A percentile compares a stretch with the other conserved stretches of the same genome.
Evolutionary conservation across 1,140 invertebrate species (phyloP).

Genomic region (Bradynema listronoti): DNA sequence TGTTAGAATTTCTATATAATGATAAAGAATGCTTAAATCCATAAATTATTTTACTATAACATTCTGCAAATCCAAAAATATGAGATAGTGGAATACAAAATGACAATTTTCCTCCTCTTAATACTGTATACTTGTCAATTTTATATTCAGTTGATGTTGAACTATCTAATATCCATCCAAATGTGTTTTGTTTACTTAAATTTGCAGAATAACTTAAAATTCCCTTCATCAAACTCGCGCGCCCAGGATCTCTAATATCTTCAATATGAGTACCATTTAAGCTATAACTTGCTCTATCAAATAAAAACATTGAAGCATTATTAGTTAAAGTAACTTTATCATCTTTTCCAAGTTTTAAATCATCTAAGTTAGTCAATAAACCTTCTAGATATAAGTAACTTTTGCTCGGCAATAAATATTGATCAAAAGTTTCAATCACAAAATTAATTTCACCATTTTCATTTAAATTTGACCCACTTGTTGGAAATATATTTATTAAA

Average conservation of each 20-base stretch:
- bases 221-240: constrained; percentile 34
- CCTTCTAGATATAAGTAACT: constrained; percentile 36
- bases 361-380: constrained; percentile 22
- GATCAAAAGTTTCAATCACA: constrained; percentile 28
- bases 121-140: constrained; percentile 31
- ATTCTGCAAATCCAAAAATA: constrained; percentile 37
- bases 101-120: constrained; percentile 21
- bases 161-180: constrained; percentile 30
- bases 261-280: constrained; percentile 34
- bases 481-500: constrained; percentile 24
- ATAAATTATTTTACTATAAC: constrained; percentile 30
- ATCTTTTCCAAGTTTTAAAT: constrained; percentile 13
- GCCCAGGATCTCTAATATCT: constrained; percentile 25
- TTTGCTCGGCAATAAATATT: constrained; percentile 30
- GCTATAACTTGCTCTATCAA: constrained; percentile 33
- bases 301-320: constrained; percentile 36
- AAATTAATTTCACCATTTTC: constrained; percentile 39
- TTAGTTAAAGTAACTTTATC: constrained; percentile 31
- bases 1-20: constrained; percentile 25
- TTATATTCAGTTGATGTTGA: constrained; percentile 6
- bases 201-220: constrained; percentile 29
- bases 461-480: constrained; percentile 31
- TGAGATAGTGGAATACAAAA: constrained; percentile 32
- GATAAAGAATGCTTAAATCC: constrained; percentile 29
- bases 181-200: constrained; percentile 33